A percentile compares a stretch with the other conserved stretches of the same genome.
Conservation (phyloP, 2,888 invertebrate genomes). For the Pterostichus niger region DNA sequence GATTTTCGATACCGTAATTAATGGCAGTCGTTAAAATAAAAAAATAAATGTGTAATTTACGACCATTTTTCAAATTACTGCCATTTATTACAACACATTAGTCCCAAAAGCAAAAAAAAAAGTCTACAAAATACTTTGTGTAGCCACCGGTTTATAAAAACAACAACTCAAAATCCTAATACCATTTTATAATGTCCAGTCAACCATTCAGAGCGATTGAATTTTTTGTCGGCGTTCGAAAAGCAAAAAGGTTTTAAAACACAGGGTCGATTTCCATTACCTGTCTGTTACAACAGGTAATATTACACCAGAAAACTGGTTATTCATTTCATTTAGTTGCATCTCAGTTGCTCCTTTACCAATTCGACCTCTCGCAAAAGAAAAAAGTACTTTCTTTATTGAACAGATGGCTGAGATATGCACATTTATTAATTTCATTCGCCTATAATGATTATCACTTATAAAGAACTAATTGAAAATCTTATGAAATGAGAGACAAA, state of each 20-base stretch:
- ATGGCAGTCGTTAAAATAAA: too few species aligned
- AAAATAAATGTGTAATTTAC: background rate
- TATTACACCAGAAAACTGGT: slow-evolving; percentile 14
- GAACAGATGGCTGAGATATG: too few species aligned
- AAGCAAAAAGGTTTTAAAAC: slow-evolving; percentile 14
- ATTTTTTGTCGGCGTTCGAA: slow-evolving; percentile 10
- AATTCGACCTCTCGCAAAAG: too few species aligned
- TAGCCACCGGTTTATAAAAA: slow-evolving; percentile 11
- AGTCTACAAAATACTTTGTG: slow-evolving; percentile 1
- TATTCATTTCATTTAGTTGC: background rate
- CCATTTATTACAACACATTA: slow-evolving; percentile 19
- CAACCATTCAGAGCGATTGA: slow-evolving; percentile 16
- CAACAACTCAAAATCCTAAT: slow-evolving; percentile 3
- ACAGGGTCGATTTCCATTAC: slow-evolving; percentile 4
- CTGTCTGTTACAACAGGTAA: slow-evolving; percentile 11
- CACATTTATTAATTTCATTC: too few species aligned
- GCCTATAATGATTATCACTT: too few species aligned
- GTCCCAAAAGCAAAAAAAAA: background rate
- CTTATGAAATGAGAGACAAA: too few species aligned
- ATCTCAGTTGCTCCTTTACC: too few species aligned
- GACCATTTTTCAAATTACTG: slow-evolving; percentile 7
- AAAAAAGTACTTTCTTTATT: too few species aligned
- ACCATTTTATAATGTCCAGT: slow-evolving; percentile 1
- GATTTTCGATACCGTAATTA: too few species aligned
- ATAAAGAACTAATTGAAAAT: too few species aligned